Evolutionary conservation across 2,113 vertebrate species (phyloP).

Genomic region (Pedionomus torquatus): DNA sequence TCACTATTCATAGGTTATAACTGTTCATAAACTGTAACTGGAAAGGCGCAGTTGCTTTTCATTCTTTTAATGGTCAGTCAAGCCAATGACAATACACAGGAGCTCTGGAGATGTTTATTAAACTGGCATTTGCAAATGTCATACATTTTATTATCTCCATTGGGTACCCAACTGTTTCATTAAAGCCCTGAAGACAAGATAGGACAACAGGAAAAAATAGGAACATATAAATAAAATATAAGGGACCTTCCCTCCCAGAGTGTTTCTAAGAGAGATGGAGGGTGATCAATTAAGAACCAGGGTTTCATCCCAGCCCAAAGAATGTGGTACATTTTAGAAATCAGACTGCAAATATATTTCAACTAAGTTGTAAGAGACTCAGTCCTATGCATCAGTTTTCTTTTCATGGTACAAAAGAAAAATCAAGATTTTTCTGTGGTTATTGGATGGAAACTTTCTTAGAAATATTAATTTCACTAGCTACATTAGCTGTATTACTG

Average conservation of each 20-base stretch:
- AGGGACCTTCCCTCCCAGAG: background rate
- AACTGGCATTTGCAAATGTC: slow-evolving; percentile 55
- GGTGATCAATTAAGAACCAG: background rate
- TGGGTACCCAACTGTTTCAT: background rate
- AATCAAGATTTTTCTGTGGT: background rate
- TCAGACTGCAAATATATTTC: background rate
- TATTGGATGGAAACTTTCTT: background rate
- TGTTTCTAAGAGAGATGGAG: background rate
- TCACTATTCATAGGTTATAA: background rate
- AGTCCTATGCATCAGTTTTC: background rate
- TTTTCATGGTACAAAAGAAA: background rate
- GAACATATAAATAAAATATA: background rate
- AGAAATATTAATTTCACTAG: background rate
- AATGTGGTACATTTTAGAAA: background rate
- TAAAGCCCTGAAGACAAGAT: background rate
- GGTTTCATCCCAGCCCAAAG: background rate
- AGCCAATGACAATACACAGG: background rate
- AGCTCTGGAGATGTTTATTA: background rate
- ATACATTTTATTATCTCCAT: background rate
- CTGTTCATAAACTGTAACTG: background rate
- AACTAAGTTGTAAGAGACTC: background rate
- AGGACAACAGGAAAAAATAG: background rate
- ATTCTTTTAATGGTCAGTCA: background rate
- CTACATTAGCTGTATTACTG: background rate
- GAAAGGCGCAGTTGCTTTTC: slow-evolving; percentile 5